Conservation (phyloP, 64 coral and sea anemone species). For the Hydrozoanthus tunicans region DNA sequence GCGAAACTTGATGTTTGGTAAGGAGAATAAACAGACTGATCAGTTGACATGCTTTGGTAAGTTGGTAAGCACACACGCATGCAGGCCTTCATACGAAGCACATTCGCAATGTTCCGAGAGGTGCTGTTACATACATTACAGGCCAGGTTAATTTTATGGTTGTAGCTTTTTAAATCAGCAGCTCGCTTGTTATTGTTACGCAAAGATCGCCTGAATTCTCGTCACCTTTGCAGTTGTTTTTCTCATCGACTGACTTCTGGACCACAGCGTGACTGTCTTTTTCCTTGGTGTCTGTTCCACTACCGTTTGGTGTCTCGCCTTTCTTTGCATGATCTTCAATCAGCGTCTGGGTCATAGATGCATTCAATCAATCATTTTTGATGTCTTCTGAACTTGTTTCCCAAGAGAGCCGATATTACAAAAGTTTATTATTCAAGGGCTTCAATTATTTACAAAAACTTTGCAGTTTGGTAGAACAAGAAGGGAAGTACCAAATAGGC, state of each 20-base stretch:
- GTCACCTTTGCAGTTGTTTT: slow-evolving; percentile 41
- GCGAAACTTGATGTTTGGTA: no score
- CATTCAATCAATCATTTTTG: slow-evolving; percentile 1
- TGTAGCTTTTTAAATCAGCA: not conserved
- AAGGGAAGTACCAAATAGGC: no score
- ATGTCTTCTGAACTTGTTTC: not conserved
- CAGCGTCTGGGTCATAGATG: slow-evolving; percentile 35
- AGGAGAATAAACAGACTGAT: no score
- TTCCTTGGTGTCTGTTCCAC: not conserved
- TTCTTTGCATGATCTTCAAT: not conserved
- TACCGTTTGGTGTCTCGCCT: not conserved
- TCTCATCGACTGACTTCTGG: not conserved
- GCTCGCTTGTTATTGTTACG: slow-evolving; percentile 5
- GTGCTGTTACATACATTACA: not conserved
- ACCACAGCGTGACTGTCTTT: not conserved
- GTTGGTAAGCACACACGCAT: no score
- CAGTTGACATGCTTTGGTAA: no score
- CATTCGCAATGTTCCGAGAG: not conserved
- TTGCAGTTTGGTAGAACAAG: no score
- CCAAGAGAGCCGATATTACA: not conserved
- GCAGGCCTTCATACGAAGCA: not conserved
- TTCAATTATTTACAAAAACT: no score
- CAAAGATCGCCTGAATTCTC: not conserved
- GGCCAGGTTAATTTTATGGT: not conserved
- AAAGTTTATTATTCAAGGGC: not conserved